These are phyloP conservation scores for Myiotriccus ornatus DNA, from an alignment of 2,797 vertebrate species.

Conservation along the genomic window DNA sequence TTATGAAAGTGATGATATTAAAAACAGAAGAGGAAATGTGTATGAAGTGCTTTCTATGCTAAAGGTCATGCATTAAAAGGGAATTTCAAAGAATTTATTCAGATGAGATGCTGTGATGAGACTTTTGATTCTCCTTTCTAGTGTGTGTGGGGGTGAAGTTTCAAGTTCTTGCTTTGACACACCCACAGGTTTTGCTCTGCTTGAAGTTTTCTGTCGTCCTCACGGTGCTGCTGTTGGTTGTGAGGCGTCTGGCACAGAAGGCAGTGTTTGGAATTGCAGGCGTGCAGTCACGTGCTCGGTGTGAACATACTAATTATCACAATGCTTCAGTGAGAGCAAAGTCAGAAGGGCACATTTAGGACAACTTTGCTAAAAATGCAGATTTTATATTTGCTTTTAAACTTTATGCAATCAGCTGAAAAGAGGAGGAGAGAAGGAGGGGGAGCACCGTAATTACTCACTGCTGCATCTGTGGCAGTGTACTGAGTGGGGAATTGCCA, in stretches of 20 bases:
- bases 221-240: fast-evolving
- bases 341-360: neutral
- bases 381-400: neutral
- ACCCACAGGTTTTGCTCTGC: neutral
- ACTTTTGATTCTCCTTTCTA: neutral
- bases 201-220: neutral
- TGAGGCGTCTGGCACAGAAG: neutral
- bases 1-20: neutral
- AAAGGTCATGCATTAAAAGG: neutral
- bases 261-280: neutral
- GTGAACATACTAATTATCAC: neutral
- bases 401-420: neutral
- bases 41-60: neutral
- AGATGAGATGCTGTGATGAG: neutral
- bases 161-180: neutral
- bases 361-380: neutral
- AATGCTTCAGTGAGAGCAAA: neutral
- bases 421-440: neutral
- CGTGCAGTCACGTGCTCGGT: fast-evolving
- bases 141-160: neutral
- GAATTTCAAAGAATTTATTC: neutral
- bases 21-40: neutral
- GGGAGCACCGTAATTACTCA: neutral
- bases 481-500: neutral
- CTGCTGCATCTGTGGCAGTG: neutral